Base-by-base conservation (phyloP, 2,888 invertebrate genomes). In the Hyalella azteca region DNA sequence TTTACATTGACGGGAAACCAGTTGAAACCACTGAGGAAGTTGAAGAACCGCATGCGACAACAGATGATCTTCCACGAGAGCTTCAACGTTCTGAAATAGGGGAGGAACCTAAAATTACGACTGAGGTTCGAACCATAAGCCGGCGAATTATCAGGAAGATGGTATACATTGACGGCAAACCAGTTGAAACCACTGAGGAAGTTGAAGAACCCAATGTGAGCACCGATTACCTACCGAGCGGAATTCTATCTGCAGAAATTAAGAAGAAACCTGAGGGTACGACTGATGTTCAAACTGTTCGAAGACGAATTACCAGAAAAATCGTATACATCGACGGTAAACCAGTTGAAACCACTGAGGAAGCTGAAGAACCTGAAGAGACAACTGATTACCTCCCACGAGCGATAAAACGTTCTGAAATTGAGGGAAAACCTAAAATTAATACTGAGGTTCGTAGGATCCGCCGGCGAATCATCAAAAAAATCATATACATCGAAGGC, bases 341-440 rank as follows among this genome's bases (percentile, higher is more conserved):
- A 76, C 79, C 79, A 32, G 79, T 79, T 45, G 79, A 79, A 49
- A 79, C 79, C 5, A 36, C 39, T 3, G 54, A 49, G 29, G 77
- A 59, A 22, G 22, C 78, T 60, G 79, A 78, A 54, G 81, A 81
- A 49, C 78, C 81, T 22, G 78, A 66, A 36, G 78, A 78, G 7
- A 40, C 19, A 22, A 4, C 13, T n/a, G n/a, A n/a, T n/a, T n/a
- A n/a, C n/a, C n/a, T n/a, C n/a, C n/a, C n/a, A n/a, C n/a, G n/a
- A n/a, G n/a, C n/a, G n/a, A n/a, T 79, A 48, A 81, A 82, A 60
- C 81, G 79, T 39, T 80, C 81, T 39, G 81, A 82, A 49, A 66
- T 73, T 4, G 26, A 73, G n/a, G 81, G 50, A 76, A 54, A 79
- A 29, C 73, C 73, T 32, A 26, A 73, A 29, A 36, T 26, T n/a